phyloP scores from a whole-genome alignment of 2,797 vertebrate genomes.

The Psittacula derbiana region DNA sequence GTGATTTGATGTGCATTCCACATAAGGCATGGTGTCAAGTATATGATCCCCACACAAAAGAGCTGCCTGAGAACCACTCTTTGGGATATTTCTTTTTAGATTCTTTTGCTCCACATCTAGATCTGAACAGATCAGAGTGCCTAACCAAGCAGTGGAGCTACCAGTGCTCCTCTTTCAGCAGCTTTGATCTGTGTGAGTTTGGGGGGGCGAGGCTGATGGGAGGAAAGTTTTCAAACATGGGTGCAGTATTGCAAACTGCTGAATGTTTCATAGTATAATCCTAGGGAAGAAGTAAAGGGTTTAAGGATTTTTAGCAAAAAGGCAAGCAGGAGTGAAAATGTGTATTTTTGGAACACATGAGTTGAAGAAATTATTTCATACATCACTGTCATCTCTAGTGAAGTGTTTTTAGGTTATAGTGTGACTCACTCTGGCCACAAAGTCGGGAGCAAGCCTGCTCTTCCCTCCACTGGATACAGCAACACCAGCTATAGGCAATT shows the following conservation, averaged over 20 bases:
- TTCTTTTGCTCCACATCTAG: conserved; percentile 36
- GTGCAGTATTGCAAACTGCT: background rate
- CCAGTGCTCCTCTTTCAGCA: conserved; percentile 7
- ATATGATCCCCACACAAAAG: conserved; percentile 57
- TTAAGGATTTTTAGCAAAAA: background rate
- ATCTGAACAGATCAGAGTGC: conserved; percentile 48
- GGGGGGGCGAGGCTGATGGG: fast-evolving
- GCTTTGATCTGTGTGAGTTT: background rate
- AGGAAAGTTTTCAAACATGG: background rate
- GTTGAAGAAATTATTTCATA: background rate
- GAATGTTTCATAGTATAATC: background rate
- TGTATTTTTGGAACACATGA: fast-evolving
- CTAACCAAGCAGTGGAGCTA: conserved; percentile 42
- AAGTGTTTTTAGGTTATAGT: background rate
- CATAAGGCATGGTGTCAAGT: conserved; percentile 67
- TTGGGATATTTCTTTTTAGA: background rate
- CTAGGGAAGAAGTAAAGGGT: background rate
- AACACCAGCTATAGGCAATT: background rate
- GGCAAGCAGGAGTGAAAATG: background rate
- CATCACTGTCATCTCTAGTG: background rate
- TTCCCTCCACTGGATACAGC: background rate
- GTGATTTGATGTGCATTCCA: conserved; percentile 73
- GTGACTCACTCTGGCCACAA: background rate
- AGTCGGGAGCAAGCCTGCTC: background rate
- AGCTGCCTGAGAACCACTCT: conserved; percentile 34